A percentile compares a stretch with the other conserved stretches of the same genome.
Evolutionary conservation across 2,888 invertebrate species (phyloP).

Genomic region (Torymus auratus): DNA sequence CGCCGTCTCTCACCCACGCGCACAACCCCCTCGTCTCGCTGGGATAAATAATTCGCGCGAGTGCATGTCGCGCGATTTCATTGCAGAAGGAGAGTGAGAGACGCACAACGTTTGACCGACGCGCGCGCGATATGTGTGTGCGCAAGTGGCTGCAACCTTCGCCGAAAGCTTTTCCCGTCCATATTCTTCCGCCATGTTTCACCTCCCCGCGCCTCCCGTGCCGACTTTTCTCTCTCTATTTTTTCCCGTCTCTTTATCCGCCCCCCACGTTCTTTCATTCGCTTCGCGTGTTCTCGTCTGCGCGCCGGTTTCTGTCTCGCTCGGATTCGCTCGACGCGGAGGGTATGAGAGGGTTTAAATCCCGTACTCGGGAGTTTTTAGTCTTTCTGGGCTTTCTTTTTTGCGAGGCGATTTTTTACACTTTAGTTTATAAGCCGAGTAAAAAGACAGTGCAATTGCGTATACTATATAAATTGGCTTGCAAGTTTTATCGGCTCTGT

Average conservation of each 20-base stretch:
- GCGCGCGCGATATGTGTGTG: slow-evolving; percentile 70
- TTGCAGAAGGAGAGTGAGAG: slow-evolving; percentile 60
- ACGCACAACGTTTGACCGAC: slow-evolving; percentile 74
- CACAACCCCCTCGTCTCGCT: slow-evolving; percentile 56
- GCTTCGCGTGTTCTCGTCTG: slow-evolving; percentile 7
- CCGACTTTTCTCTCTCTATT: slow-evolving; percentile 28
- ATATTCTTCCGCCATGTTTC: slow-evolving; percentile 51
- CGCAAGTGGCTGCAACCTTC: slow-evolving; percentile 42
- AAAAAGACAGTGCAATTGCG: too few species aligned
- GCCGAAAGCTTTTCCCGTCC: slow-evolving; percentile 39
- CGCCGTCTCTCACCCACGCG: not conserved
- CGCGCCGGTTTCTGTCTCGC: not conserved
- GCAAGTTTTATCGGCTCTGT: too few species aligned
- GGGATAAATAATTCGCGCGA: slow-evolving; percentile 74
- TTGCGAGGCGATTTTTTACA: too few species aligned
- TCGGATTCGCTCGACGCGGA: too few species aligned
- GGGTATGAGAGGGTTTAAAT: too few species aligned
- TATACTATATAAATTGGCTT: too few species aligned
- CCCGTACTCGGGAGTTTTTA: too few species aligned
- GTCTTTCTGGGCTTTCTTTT: too few species aligned
- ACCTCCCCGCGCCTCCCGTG: not conserved
- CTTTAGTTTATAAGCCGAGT: too few species aligned
- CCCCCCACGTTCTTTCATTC: slow-evolving; percentile 22
- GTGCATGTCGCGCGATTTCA: slow-evolving; percentile 67
- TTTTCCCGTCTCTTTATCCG: slow-evolving; percentile 49